phyloP scores from a whole-genome alignment of 2,113 vertebrate species.

The Hippotragus niger region DNA sequence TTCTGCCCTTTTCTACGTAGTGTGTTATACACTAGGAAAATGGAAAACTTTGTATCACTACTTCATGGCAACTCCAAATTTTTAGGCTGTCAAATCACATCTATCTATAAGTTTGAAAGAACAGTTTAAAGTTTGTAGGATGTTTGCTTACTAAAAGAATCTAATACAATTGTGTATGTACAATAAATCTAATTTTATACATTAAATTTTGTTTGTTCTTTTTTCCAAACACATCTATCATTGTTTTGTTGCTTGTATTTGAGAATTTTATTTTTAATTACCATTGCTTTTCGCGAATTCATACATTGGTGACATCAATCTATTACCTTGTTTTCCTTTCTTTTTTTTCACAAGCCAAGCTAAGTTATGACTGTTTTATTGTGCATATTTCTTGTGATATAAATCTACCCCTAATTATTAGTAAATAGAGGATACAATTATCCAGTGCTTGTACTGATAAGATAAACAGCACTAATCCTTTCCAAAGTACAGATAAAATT shows the following conservation, averaged over 20 bases:
- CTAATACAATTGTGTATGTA: neutral
- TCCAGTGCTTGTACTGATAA: neutral
- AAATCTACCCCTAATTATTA: neutral
- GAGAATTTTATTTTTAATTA: neutral
- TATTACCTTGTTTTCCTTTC: neutral
- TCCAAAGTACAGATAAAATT: neutral
- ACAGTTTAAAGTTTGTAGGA: neutral
- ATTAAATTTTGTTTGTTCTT: neutral
- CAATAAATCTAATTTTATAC: neutral
- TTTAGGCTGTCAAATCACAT: neutral
- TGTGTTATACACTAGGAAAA: neutral
- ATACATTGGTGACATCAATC: neutral
- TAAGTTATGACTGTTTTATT: slow-evolving; percentile 2
- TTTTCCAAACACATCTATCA: neutral
- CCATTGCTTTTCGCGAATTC: neutral
- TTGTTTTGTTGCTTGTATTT: neutral
- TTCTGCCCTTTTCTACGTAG: neutral
- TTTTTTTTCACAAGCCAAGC: neutral
- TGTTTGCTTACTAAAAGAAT: neutral
- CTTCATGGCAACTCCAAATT: neutral
- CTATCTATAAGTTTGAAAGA: neutral
- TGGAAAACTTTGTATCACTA: neutral
- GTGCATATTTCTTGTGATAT: neutral
- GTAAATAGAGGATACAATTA: slow-evolving; percentile 26
- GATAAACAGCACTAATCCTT: slow-evolving; percentile 23